These are phyloP conservation scores for Julus scandinavius DNA, from an alignment of 2,888 invertebrate genomes.

Conservation along the genomic window DNA sequence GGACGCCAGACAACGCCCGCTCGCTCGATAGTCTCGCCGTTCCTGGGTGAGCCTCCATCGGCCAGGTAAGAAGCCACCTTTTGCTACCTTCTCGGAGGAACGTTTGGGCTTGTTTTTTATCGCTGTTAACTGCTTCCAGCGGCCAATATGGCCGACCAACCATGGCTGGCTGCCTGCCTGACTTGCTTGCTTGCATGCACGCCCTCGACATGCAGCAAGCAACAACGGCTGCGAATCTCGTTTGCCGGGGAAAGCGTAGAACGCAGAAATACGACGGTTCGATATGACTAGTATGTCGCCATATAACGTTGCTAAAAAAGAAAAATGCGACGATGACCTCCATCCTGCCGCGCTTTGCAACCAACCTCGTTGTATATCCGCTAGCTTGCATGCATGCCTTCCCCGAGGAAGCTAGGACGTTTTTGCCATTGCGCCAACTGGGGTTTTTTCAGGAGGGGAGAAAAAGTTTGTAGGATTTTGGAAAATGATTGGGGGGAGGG, in stretches of 20 bases:
- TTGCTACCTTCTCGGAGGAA: background rate
- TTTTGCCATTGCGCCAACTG: background rate
- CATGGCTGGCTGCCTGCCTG: too few relatives aligned
- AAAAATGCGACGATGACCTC: background rate
- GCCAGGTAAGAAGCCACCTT: background rate
- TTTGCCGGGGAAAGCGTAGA: too few relatives aligned
- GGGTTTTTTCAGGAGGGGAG: background rate
- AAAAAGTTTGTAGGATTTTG: background rate
- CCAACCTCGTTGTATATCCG: background rate
- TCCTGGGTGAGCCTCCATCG: background rate
- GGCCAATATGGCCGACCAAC: background rate
- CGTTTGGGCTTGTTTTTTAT: background rate
- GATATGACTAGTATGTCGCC: background rate
- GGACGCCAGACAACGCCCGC: background rate
- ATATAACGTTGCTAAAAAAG: background rate
- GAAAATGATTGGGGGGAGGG: background rate
- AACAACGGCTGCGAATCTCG: too few relatives aligned
- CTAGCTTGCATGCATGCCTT: background rate
- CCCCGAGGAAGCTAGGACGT: background rate
- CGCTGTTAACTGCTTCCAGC: background rate
- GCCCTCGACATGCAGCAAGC: too few relatives aligned
- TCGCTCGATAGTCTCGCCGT: background rate
- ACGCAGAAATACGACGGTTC: too few relatives aligned
- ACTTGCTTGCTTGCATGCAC: too few relatives aligned
- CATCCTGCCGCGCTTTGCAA: background rate